These are phyloP conservation scores for Cotesia glomerata DNA, from an alignment of 1,140 invertebrate genomes.

Conservation along the genomic window DNA sequence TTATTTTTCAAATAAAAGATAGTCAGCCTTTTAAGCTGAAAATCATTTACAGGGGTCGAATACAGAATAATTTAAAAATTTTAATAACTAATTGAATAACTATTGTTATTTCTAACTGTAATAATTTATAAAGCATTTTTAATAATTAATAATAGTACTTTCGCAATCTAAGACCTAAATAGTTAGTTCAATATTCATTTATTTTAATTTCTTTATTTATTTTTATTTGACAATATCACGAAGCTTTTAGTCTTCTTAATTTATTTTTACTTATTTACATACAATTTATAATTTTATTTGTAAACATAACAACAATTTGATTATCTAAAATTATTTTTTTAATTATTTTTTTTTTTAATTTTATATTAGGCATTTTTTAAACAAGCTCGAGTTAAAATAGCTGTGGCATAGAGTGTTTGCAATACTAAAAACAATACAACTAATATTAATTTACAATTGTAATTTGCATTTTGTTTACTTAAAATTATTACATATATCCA, in stretches of 20 bases:
- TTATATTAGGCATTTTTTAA: constrained; percentile 30
- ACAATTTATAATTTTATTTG: constrained; percentile 23
- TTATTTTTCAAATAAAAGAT: too few relatives aligned
- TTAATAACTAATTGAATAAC: too few relatives aligned
- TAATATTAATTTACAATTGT: constrained; percentile 29
- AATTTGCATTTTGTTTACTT: neutral
- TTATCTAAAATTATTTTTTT: constrained; percentile 12
- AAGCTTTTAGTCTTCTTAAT: constrained; percentile 10
- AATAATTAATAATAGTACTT: constrained; percentile 8
- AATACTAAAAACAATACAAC: constrained; percentile 21
- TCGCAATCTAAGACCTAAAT: constrained; percentile 15
- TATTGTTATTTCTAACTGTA: neutral
- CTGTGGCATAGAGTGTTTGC: constrained; percentile 12
- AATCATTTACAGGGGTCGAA: neutral
- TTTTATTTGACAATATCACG: constrained; percentile 9
- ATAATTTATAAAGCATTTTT: constrained; percentile 6
- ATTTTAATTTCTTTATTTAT: neutral
- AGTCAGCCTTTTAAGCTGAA: too few relatives aligned
- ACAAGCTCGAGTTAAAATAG: constrained; percentile 34
- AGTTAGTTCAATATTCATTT: constrained; percentile 17
- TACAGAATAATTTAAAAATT: too few relatives aligned
- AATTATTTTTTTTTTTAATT: constrained; percentile 6
- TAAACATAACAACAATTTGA: constrained; percentile 25
- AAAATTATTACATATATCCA: too few relatives aligned
- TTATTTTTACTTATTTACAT: constrained; percentile 2